Base-by-base conservation (phyloP, 2,888 invertebrate species). In the Peribatodes rhomboidaria region DNA sequence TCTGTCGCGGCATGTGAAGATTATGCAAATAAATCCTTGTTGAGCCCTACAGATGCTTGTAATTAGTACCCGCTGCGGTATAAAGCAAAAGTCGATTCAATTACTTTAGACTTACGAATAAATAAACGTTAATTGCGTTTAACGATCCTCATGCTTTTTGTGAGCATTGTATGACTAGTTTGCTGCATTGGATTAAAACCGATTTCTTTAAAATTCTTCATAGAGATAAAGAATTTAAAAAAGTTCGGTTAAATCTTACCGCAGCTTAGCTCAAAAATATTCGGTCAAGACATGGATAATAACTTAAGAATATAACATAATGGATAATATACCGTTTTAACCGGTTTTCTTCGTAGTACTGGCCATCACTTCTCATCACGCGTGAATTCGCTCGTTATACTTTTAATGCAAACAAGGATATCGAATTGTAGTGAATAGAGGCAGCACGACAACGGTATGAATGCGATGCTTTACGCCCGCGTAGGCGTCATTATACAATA, bases 401-500 rank as follows among this genome's bases (percentile, higher is more conserved):
- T 82, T 84, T 80, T 77, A 77, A 76, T 74, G 76, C 76, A 77
- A 79, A 83, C 77, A 78, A 80, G 80, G 77, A 76, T 81, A 81
- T 80, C 72, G 76, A 76, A 79, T 82, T 77, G 76, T 74, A 70
- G 71, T 73, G 73, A 65, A 72, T 72, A 70, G 71, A 74, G 50
- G 57, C 69, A 69, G 73, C 78, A 72, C 79, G 72, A 14, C 53
- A 71, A 14, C 47, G 42, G 47, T 35, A 37, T 64, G 42, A 82
- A 83, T 81, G 70, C 77, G 66, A 68, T 70, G 69, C 67, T 76
- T 75, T 67, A 66, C 71, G 68, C 69, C 61, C 49, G 71, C 75
- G 82, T 85, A 78, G 86, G 85, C 77, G 83, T 82, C 81, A 79
- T 82, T 84, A 80, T 82, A 80, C 70, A 76, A 77, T 76, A 75